A percentile compares a stretch with the other conserved stretches of the same genome.
phyloP scores from a whole-genome alignment of 2,888 invertebrate species.

The Acrobasis consociella region DNA sequence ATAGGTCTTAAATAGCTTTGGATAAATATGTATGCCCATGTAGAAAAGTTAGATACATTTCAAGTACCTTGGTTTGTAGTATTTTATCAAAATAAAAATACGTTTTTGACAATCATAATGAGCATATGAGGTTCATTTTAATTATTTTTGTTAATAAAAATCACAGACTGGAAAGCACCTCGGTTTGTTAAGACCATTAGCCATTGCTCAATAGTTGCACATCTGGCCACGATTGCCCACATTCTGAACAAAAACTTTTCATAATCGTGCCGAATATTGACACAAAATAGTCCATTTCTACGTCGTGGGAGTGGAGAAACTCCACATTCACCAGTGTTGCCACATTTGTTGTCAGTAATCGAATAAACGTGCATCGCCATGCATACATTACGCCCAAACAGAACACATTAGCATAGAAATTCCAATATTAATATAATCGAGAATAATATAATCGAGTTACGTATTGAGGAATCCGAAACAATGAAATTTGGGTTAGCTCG shows the following conservation, averaged over 20 bases:
- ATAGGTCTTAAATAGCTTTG: no score
- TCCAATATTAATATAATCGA: constrained; percentile 34
- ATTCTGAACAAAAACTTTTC: constrained; percentile 13
- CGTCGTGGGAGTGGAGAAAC: constrained; percentile 42
- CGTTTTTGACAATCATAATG: no score
- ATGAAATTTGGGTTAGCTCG: constrained; percentile 25
- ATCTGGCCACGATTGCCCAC: constrained; percentile 15
- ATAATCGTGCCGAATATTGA: constrained; percentile 24
- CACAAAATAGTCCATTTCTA: constrained; percentile 19
- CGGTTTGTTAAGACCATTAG: background rate
- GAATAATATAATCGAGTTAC: no score
- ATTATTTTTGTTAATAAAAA: background rate
- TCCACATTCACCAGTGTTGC: constrained; percentile 43
- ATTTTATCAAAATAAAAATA: no score
- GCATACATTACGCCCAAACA: constrained; percentile 58
- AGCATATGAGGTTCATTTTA: background rate
- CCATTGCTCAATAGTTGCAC: background rate
- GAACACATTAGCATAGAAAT: constrained; percentile 56
- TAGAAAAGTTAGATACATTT: no score
- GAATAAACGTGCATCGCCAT: constrained; percentile 46
- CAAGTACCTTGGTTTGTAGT: no score
- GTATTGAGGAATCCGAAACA: constrained; percentile 30
- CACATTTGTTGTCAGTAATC: constrained; percentile 38
- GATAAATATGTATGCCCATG: no score
- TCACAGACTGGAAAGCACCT: background rate